Conservation (phyloP, 2,797 vertebrate species). For the Scolopax rusticola region DNA sequence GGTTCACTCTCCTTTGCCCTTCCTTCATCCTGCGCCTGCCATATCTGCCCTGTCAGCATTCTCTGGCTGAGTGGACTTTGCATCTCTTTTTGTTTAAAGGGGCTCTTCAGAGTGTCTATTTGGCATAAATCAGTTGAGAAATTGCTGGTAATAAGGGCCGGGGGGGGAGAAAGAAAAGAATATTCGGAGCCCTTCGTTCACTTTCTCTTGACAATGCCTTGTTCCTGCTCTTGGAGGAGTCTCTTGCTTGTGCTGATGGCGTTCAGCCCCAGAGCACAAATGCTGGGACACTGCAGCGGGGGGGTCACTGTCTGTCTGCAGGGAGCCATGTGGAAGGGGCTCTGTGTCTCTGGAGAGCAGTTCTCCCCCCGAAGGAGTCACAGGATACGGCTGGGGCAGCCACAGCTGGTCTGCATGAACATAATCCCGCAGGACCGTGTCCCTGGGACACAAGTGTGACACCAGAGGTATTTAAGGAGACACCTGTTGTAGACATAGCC, state of each 20-base stretch:
- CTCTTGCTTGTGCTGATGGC: background rate
- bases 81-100: background rate
- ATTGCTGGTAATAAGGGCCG: background rate
- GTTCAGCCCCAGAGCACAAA: background rate
- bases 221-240: background rate
- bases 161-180: background rate
- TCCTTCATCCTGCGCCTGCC: background rate
- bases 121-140: background rate
- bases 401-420: constrained; percentile 64
- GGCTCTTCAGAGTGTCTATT: background rate
- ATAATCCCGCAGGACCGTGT: constrained; percentile 57
- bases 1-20: background rate
- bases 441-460: constrained; percentile 68
- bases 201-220: background rate
- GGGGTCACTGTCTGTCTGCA: background rate
- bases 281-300: background rate
- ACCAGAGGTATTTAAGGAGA: constrained; percentile 71
- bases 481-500: constrained; percentile 69
- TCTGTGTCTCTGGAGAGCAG: background rate
- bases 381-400: constrained; percentile 54
- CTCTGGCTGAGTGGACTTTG: constrained; percentile 7
- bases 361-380: constrained; percentile 54
- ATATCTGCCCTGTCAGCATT: constrained; percentile 12
- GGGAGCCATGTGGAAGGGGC: constrained; percentile 44
- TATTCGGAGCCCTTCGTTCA: rapidly evolving